Conservation (phyloP, 2,888 invertebrate genomes). For the Oxyteleia sp. region DNA sequence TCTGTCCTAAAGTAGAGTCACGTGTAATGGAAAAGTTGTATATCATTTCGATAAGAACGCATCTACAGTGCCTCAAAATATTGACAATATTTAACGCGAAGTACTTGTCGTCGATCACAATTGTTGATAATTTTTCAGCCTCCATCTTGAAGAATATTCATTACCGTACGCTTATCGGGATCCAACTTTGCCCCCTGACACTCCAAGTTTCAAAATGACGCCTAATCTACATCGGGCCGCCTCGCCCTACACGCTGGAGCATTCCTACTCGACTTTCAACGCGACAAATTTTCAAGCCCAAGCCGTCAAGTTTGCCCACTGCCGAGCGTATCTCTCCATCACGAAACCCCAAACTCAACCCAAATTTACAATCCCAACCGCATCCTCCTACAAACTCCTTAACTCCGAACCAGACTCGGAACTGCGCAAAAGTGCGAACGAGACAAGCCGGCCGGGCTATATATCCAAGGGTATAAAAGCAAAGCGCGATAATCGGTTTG, state of each 20-base stretch:
- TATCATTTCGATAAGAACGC: no score
- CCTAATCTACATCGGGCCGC: conserved; percentile 36
- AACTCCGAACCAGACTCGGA: conserved; percentile 46
- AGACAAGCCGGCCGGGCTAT: conserved; percentile 63
- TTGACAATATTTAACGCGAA: no score
- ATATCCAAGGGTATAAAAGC: conserved; percentile 51
- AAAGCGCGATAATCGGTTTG: conserved; percentile 66
- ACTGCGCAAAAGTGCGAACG: conserved; percentile 64
- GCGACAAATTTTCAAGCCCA: conserved; percentile 58
- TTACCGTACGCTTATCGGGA: no score
- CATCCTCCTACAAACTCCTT: conserved; percentile 58
- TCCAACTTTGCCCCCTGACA: conserved; percentile 21
- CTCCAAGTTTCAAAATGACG: conserved; percentile 35
- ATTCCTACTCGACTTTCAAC: conserved; percentile 44
- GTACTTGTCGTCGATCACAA: no score
- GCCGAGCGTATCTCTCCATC: conserved; percentile 50
- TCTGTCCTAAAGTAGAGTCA: no score
- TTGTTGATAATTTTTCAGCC: no score
- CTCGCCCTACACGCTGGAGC: conserved; percentile 22
- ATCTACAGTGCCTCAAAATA: no score
- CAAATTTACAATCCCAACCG: conserved; percentile 45
- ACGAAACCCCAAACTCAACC: conserved; percentile 50
- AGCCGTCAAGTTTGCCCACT: conserved; percentile 49
- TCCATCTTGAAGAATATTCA: no score
- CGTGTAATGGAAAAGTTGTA: no score